These are phyloP conservation scores for Bombus superbus DNA, from an alignment of 1,140 invertebrate species.

Conservation along the genomic window DNA sequence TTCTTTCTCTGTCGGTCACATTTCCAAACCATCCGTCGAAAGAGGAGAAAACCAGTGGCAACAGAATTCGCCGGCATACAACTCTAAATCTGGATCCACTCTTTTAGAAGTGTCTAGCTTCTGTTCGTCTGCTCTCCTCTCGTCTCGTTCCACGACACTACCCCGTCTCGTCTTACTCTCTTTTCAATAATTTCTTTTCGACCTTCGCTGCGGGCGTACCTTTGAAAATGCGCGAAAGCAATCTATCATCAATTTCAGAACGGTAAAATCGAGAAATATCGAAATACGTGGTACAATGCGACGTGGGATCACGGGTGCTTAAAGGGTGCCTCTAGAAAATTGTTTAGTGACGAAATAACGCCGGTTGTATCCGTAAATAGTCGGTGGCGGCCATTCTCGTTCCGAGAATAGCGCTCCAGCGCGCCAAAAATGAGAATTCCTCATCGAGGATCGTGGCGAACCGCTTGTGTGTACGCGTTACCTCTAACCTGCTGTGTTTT, in stretches of 20 bases:
- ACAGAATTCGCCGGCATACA: constrained; percentile 57
- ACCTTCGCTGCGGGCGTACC: constrained; percentile 21
- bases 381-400: constrained; percentile 70
- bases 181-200: constrained; percentile 10
- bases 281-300: neutral
- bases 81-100: constrained; percentile 74
- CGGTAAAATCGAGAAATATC: neutral
- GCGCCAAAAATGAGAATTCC: constrained; percentile 74
- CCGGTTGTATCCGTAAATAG: constrained; percentile 76
- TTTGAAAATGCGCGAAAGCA: neutral
- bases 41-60: constrained; percentile 55
- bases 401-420: constrained; percentile 73
- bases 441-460: constrained; percentile 50
- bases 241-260: neutral
- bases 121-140: constrained; percentile 7
- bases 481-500: neutral
- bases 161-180: neutral
- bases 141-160: neutral
- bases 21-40: constrained; percentile 37
- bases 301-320: constrained; percentile 1
- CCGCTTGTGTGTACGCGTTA: neutral
- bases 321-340: constrained; percentile 59
- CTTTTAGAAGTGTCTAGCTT: constrained; percentile 73
- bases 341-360: constrained; percentile 75
- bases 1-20: neutral